A percentile compares a stretch with the other conserved stretches of the same genome.
Evolutionary conservation across 1,140 invertebrate genomes (phyloP).

Genomic region (Drosophila quadrilineata): DNA sequence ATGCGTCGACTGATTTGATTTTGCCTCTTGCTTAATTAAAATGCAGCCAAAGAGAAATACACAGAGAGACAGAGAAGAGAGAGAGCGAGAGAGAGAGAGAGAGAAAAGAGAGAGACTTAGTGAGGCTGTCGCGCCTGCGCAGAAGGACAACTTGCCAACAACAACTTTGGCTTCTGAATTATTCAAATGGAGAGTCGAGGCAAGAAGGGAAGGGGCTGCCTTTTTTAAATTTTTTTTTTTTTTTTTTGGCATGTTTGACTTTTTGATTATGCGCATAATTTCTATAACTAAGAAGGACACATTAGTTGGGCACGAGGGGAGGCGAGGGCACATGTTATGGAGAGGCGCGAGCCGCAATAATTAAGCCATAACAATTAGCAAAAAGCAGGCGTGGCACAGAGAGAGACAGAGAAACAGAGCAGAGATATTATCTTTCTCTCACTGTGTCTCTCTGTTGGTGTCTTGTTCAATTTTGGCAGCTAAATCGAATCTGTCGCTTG

Average conservation of each 20-base stretch:
- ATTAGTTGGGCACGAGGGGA: constrained; percentile 14
- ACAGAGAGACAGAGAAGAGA: constrained; percentile 14
- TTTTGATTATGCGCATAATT: constrained; percentile 80
- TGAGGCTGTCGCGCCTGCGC: constrained; percentile 57
- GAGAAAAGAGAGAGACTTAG: background rate
- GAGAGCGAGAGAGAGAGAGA: constrained; percentile 21
- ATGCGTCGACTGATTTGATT: constrained; percentile 59
- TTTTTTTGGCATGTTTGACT: constrained; percentile 74
- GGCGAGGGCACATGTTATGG: constrained; percentile 6
- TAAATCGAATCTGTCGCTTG: constrained; percentile 63
- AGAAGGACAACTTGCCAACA: constrained; percentile 60
- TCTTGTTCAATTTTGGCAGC: background rate
- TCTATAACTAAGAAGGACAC: no score
- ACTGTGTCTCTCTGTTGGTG: no score
- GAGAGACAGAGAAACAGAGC: background rate
- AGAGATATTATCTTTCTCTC: no score
- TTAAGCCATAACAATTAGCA: constrained; percentile 73
- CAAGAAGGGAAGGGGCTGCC: no score
- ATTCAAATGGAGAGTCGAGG: constrained; percentile 66
- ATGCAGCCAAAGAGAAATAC: constrained; percentile 56
- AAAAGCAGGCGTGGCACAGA: constrained; percentile 7
- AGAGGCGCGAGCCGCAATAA: constrained; percentile 37
- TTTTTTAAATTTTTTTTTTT: no score
- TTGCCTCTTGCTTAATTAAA: constrained; percentile 62
- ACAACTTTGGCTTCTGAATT: constrained; percentile 69